Conservation (phyloP, 2,888 invertebrate genomes). For the Apotomis betuletana region DNA sequence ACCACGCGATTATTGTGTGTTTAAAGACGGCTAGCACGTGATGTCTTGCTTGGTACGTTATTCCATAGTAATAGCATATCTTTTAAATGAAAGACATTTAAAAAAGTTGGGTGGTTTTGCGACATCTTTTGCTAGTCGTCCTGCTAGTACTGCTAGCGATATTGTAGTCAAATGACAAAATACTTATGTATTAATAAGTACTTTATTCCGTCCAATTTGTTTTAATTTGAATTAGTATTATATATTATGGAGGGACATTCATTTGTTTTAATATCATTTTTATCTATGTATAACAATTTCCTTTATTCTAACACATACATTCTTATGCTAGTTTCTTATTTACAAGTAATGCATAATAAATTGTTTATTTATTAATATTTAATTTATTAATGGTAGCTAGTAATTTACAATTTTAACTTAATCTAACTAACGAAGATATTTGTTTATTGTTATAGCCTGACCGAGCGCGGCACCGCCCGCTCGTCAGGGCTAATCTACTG, state of each 20-base stretch:
- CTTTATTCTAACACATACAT: slow-evolving; percentile 47
- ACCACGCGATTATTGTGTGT: background rate
- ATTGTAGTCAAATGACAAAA: slow-evolving; percentile 22
- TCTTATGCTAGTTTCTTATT: slow-evolving; percentile 41
- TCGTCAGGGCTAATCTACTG: slow-evolving; percentile 62
- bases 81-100: background rate
- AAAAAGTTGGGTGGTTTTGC: background rate
- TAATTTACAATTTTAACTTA: slow-evolving; percentile 64
- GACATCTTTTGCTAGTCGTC: slow-evolving; percentile 7
- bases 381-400: slow-evolving; percentile 77
- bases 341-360: slow-evolving; percentile 63
- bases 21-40: background rate
- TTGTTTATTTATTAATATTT: slow-evolving; percentile 79
- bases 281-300: background rate
- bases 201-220: slow-evolving; percentile 42
- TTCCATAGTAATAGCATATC: background rate
- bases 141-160: slow-evolving; percentile 11
- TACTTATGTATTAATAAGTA: slow-evolving; percentile 27
- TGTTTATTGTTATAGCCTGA: slow-evolving; percentile 70
- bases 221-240: slow-evolving; percentile 18
- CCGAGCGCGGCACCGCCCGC: slow-evolving; percentile 52
- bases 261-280: background rate
- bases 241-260: slow-evolving; percentile 10
- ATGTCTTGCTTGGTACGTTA: background rate
- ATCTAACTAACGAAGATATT: slow-evolving; percentile 75